Evolutionary conservation across 1,140 invertebrate genomes (phyloP).

Genomic region (Brachionus asplanchnoidis): DNA sequence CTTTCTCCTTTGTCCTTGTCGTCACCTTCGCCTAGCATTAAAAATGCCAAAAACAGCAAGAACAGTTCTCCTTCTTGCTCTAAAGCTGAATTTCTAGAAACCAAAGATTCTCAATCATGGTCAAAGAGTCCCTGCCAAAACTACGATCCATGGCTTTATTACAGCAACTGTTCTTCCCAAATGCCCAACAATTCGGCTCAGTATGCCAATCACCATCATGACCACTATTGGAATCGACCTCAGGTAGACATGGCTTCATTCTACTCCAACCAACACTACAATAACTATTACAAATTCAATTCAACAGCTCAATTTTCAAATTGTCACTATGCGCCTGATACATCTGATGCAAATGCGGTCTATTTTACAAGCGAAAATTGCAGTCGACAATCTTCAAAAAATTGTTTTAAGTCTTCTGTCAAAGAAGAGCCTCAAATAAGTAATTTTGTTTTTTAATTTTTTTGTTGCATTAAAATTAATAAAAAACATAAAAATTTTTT

Average conservation of each 20-base stretch:
- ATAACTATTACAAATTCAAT: not conserved
- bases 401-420: not conserved
- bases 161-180: not conserved
- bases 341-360: not conserved
- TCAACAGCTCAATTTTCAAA: not conserved
- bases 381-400: not conserved
- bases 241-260: not conserved
- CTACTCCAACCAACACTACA: conserved; percentile 19
- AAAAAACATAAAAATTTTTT: not conserved
- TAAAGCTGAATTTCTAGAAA: not conserved
- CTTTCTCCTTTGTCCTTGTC: conserved; percentile 20
- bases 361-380: not conserved
- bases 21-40: conserved; percentile 11
- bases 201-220: not conserved
- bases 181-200: not conserved
- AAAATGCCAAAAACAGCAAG: not conserved
- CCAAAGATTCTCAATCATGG: not conserved
- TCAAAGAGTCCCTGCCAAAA: not conserved
- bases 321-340: not conserved
- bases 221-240: not conserved
- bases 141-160: conserved; percentile 1
- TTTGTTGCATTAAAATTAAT: not conserved
- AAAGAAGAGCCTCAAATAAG: conserved; percentile 33
- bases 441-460: not conserved
- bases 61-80: conserved; percentile 4